Base-by-base conservation (phyloP, 2,797 vertebrate genomes). In the Gymnoscopelus microlampas region DNA sequence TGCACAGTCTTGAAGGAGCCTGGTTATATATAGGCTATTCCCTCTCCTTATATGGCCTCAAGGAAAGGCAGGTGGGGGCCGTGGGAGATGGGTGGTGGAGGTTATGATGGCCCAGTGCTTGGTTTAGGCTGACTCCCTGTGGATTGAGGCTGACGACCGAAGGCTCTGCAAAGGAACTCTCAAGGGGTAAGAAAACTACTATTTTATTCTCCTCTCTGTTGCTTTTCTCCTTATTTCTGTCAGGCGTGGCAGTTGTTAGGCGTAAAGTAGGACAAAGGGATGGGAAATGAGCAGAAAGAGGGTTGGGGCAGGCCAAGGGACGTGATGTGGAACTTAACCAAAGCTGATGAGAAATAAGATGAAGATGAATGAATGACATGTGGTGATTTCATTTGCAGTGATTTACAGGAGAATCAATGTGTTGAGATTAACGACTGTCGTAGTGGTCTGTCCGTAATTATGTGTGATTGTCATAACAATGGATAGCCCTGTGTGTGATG, bases 11-110 rank as follows among this genome's bases (percentile, higher is more conserved):
- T 88, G 77, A 88, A 84, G 87, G 88, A 86, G 88, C 82, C 81
- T 79, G 72, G 88, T 87, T 92, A 92, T 92, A 91, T 92, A 92
- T 92, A 92, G 90, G 88, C 85, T 86, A 80, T 78, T 83, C 89
- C 81, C 74, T 88, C 66, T 88, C 91, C 91, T 90, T 90, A 80
- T 91, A 91, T 90, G 91, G 91, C 83, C 74, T 88, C 76, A 24
- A 66, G 74, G 74, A 86, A 77, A 80, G 74, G 77, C 79, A 80
- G 87, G 83, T 87, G 89, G 88, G 87, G 88, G 85, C 65, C 78
- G 66, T 50, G 77, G 79, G 78, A 87, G 88, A 87, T 76, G 85
- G 72, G 69, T 83, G 72, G 69, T 83, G 83, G 80, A 79, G 88
- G 87, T 87, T 85, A 82, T 72, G 86, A 79, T 88, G 86, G 88